Conservation (phyloP, 2,113 vertebrate species). For the Laticauda colubrina region DNA sequence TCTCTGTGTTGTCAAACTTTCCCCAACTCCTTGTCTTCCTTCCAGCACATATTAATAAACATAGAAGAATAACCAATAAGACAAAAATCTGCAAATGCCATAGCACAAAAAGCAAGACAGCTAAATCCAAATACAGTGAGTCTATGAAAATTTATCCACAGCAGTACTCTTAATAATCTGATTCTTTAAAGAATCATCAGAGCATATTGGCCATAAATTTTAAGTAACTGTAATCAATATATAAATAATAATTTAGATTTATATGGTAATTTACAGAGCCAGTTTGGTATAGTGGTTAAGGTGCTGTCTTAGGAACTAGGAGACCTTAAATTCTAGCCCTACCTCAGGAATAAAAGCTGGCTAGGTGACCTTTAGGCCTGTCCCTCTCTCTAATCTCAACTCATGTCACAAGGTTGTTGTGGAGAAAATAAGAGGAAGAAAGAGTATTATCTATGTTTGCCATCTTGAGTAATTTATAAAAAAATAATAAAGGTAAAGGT, state of each 20-base stretch:
- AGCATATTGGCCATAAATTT: background rate
- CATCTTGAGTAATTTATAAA: background rate
- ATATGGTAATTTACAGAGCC: background rate
- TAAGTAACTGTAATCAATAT: background rate
- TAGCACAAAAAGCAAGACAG: background rate
- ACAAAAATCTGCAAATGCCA: background rate
- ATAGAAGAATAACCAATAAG: background rate
- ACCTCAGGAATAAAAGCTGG: background rate
- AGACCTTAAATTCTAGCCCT: background rate
- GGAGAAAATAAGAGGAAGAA: background rate
- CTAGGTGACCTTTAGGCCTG: background rate
- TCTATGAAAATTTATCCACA: background rate
- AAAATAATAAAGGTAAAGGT: background rate
- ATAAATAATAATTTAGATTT: background rate
- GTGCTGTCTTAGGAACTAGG: background rate
- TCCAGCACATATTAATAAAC: background rate
- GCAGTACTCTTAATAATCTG: background rate
- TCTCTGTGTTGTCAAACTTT: background rate
- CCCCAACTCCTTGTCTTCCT: background rate
- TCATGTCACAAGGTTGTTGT: background rate
- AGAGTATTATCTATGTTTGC: background rate
- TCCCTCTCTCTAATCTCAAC: background rate
- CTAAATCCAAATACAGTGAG: background rate
- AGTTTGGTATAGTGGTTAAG: background rate
- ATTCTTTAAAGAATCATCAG: background rate